Evolutionary conservation across 1,140 invertebrate genomes (phyloP), one percentile per base, ranked within the genome.

Genomic region (Sitobion miscanthi): DNA sequence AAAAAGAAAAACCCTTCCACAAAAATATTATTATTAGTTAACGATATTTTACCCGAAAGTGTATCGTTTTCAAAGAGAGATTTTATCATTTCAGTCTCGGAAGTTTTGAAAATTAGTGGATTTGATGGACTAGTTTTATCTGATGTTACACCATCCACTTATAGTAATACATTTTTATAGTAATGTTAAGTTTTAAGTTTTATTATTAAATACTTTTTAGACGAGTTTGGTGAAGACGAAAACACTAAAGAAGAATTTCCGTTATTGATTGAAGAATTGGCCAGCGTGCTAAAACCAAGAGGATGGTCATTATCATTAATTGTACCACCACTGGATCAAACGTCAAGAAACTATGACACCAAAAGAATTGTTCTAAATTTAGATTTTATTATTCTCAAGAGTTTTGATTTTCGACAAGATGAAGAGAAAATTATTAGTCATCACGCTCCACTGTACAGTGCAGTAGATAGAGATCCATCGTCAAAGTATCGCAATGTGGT

Each of bases 301-400:
- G 95, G 95, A 57, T 96, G 95, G 95, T 83, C 96, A 2, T 94
- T 97, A 7, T 95, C 96, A 3, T 95, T 96, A 30, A 96, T 96
- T 20, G 96, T 96, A 25, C 96, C 96, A 17, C 96, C 96, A 30
- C 96, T 96, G 6, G 90, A 85, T 57, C 89, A 94, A 35, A 77
- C 30, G 20, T 54, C 54, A 25, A 47, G 30, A 25, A 52, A 47
- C 21, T 82, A 47, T 7, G 94, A 96, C 91, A 95, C 96, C 5
- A 94, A 94, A 8, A 94, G 94, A 6, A 93, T 97, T 4, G 94
- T 95, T 45, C 94, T 95, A 69, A 94, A 95, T 57, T 94, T 96
- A 5, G 95, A 96, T 94, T 96, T 95, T 85, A 95, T 96, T 94
- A 95, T 95, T 92, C 94, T 96, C 23, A 96, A 96, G 95, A 95